Evolutionary conservation across 2,888 invertebrate species (phyloP).

Genomic region (Zonitis immaculata): DNA sequence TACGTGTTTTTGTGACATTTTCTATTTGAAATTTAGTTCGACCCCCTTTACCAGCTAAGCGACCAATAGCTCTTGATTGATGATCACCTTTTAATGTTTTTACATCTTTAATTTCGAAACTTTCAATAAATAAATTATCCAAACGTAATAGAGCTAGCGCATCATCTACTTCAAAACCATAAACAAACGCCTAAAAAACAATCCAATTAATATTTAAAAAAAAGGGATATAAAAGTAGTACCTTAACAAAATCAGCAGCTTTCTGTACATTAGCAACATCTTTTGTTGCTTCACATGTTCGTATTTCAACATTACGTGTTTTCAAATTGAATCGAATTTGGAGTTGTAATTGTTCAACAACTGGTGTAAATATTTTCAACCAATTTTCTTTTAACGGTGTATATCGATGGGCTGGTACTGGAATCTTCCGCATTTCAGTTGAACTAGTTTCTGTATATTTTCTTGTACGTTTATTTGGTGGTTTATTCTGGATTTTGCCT

Average conservation of each 20-base stretch:
- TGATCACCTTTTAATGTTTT: conserved; percentile 95
- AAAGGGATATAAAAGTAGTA: conserved; percentile 37
- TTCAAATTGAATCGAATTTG: conserved; percentile 94
- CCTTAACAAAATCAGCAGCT: conserved; percentile 94
- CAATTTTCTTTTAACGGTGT: conserved; percentile 94
- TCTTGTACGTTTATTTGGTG: conserved; percentile 32
- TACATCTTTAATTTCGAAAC: conserved; percentile 95
- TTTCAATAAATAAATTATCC: conserved; percentile 95
- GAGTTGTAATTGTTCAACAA: conserved; percentile 91
- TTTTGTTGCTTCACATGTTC: conserved; percentile 63
- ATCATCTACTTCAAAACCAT: conserved; percentile 97
- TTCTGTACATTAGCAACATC: conserved; percentile 92
- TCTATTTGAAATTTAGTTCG: conserved; percentile 98
- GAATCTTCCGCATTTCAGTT: conserved; percentile 64
- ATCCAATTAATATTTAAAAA: background rate
- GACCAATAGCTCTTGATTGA: conserved; percentile 91
- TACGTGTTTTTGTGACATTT: conserved; percentile 97
- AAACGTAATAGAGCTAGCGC: conserved; percentile 88
- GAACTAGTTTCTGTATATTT: conserved; percentile 50
- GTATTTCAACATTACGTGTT: conserved; percentile 84
- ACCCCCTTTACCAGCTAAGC: conserved; percentile 95
- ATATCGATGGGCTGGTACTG: conserved; percentile 92
- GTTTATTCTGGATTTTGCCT: conserved; percentile 46
- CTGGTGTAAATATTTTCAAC: conserved; percentile 93
- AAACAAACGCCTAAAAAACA: conserved; percentile 69